These are phyloP conservation scores for Gastrophryne carolinensis DNA, from an alignment of 2,797 vertebrate genomes.

Conservation along the genomic window DNA sequence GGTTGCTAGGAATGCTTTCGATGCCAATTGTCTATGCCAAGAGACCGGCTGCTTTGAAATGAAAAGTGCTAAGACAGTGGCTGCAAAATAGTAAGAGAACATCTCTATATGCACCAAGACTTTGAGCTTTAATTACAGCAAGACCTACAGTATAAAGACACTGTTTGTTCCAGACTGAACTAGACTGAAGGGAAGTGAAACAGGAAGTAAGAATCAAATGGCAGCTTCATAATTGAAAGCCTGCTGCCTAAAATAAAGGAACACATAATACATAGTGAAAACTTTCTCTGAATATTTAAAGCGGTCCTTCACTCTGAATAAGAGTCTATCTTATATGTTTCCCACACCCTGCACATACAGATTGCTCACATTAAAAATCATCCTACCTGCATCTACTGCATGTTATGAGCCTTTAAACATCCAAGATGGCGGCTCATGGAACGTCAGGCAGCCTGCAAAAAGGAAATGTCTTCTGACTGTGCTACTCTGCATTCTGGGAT, in stretches of 20 bases:
- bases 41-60: neutral
- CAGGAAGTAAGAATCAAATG: constrained; percentile 10
- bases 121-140: constrained; percentile 4
- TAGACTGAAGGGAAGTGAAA: constrained; percentile 22
- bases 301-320: neutral
- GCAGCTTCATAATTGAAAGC: neutral
- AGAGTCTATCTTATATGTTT: no score
- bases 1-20: constrained; percentile 58
- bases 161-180: neutral
- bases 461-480: no score
- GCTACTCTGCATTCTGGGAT: no score
- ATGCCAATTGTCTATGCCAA: constrained; percentile 24
- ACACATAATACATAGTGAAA: neutral
- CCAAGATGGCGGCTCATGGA: no score
- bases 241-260: neutral
- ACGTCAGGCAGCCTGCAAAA: no score
- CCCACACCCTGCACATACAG: no score
- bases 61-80: neutral
- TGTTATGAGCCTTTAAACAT: no score
- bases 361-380: no score
- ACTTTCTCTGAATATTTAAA: neutral
- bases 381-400: no score
- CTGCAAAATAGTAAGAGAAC: neutral
- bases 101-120: constrained; percentile 9
- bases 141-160: constrained; percentile 16